phyloP scores from a whole-genome alignment of 2,888 invertebrate genomes.

The Lasioglossum malachurum region DNA sequence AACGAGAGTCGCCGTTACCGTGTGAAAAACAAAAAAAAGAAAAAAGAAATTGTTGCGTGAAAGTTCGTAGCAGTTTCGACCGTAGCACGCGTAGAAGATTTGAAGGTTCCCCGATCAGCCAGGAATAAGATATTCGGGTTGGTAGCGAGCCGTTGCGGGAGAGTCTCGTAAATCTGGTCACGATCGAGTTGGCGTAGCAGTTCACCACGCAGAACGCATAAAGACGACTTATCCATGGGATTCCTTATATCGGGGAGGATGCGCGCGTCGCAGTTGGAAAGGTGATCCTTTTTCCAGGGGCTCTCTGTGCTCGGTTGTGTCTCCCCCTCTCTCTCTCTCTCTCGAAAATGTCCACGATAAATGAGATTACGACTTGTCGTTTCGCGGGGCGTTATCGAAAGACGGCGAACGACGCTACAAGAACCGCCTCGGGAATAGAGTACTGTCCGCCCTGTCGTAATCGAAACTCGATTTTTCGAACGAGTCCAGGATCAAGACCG shows the following conservation, averaged over 20 bases:
- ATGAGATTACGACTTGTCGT: conserved; percentile 70
- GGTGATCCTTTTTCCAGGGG: conserved; percentile 16
- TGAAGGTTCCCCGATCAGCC: conserved; percentile 36
- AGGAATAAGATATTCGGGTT: conserved; percentile 40
- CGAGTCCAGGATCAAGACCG: conserved; percentile 23
- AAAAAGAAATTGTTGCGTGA: background rate
- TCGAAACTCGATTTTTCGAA: conserved; percentile 64
- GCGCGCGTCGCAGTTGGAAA: conserved; percentile 11
- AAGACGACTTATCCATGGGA: conserved; percentile 46
- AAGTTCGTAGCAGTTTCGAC: background rate
- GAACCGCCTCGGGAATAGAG: conserved; percentile 34
- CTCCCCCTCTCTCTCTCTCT: conserved; percentile 4
- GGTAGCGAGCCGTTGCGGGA: background rate
- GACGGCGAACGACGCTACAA: conserved; percentile 54
- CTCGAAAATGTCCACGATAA: conserved; percentile 59
- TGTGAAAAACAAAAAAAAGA: background rate
- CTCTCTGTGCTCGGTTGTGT: background rate
- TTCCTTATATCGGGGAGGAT: conserved; percentile 33
- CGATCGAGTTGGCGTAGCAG: conserved; percentile 43
- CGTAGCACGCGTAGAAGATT: conserved; percentile 27
- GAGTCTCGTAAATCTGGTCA: conserved; percentile 41
- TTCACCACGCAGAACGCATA: conserved; percentile 56
- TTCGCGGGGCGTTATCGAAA: conserved; percentile 60
- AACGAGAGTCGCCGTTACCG: background rate
- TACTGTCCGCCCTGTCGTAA: conserved; percentile 50